Base-by-base conservation (phyloP, 2,888 invertebrate genomes). In the Rhamphomyia laevipes region DNA sequence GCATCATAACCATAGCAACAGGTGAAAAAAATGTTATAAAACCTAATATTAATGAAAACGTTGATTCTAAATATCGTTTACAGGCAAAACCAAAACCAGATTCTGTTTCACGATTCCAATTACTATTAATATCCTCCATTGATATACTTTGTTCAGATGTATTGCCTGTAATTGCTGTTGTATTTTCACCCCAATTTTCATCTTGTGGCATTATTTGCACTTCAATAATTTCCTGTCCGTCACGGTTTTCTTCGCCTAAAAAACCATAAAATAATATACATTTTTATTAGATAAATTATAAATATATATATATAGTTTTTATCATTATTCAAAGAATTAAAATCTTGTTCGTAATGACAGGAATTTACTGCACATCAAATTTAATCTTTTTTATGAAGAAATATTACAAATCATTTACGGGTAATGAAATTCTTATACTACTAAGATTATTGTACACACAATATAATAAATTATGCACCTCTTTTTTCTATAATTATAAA, bases 131-230 rank as follows among this genome's bases (percentile, higher is more conserved):
- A 67, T 93, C 93, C 66, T 94, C 93, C 67, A 91, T 85, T 0
- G 93, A 94, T 58, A 90, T 88, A 4, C 92, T 95, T 59, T 92
- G 91, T 65, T 95, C 96, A 0, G 92, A 94, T 2, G 95, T 95
- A 63, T 94, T 94, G 11, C 94, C 95, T 0, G 96, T 96, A 31
- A 96, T 85, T 1, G 94, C 95, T 1, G 96, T 96, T 0, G 95
- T 95, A 62, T 92, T 95, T 69, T 96, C 96, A n/a, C 92, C 94
- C 96, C 96, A 96, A 68, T 94, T 94, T 63, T 96, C 96, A 72
- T 96, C 96, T 73, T 94, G 87, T 0, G 93, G 93, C 50, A 95
- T 72, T 57, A 95, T 94, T 73, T 95, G 94, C 35, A 95, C 94
- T 73, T 95, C 94, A 45, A 95, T 93, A 12, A 92, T 86, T 71